Percentiles rank a stretch among this genome's conserved stretches.
These are phyloP conservation scores for Cyanoderma ruficeps DNA, from an alignment of 2,113 vertebrate genomes.

Conservation along the genomic window DNA sequence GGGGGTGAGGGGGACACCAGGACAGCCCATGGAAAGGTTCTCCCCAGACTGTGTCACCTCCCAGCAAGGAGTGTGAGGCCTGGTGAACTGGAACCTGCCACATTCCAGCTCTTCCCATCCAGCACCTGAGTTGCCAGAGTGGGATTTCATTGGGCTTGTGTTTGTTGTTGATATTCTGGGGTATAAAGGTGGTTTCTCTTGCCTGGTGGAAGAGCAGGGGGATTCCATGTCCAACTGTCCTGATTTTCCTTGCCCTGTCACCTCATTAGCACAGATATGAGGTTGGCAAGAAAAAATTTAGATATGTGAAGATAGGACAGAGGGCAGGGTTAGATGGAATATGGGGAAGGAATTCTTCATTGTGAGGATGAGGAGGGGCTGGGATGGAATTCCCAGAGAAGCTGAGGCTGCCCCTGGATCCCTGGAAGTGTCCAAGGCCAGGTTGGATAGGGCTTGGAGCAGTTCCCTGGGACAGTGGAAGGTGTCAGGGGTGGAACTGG, in stretches of 20 bases:
- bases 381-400: not conserved
- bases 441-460: accelerated
- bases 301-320: accelerated
- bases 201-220: not conserved
- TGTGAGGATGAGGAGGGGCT: not conserved
- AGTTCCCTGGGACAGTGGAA: accelerated
- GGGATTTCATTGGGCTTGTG: not conserved
- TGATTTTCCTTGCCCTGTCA: not conserved
- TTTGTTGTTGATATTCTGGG: not conserved
- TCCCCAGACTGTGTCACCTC: not conserved
- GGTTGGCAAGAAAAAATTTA: not conserved
- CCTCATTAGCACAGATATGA: accelerated
- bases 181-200: not conserved
- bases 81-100: not conserved
- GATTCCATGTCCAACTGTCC: not conserved
- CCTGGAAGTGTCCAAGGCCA: not conserved
- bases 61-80: not conserved
- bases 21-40: not conserved
- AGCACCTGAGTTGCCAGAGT: not conserved
- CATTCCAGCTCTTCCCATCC: not conserved
- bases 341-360: accelerated
- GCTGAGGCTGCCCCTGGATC: not conserved
- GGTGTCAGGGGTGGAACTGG: not conserved
- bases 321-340: not conserved
- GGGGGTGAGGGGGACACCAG: no score